Base-by-base conservation (phyloP, 2,888 invertebrate genomes). In the Cepaea hortensis region DNA sequence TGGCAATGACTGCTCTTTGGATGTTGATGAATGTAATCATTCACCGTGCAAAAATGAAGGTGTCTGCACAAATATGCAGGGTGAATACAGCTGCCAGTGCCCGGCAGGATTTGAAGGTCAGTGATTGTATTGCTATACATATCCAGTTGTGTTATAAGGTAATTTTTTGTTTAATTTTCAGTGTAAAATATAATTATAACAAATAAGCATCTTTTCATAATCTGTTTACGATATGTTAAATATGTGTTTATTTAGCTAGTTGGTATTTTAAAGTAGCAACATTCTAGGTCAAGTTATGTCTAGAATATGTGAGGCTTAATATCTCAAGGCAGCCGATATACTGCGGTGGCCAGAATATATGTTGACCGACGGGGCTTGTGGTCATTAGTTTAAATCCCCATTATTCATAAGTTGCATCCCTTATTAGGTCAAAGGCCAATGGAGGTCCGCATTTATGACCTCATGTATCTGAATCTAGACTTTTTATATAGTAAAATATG, bases 21-120 rank as follows among this genome's bases (percentile, higher is more conserved):
- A 88, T 50, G 46, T 84, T n/a, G 76, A 88, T 81, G 88, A 88
- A 75, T 88, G 88, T 48, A 4, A 20, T 7, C 70, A 62, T n/a
- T 48, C 23, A 0, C 88, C 88, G 3, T 88, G 88, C 50, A 35
- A 68, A 9, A 81, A 88, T 75, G 76, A 65, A 35, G 85, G 77
- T n/a, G 48, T 11, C 18, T 88, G 88, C 77, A 23, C 23, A 48
- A 85, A 88, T 84, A 35, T 72, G 48, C 0, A 11, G 15, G 88
- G 86, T 13, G 72, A 84, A 48, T 88, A 81, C 79, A 62, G 23
- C 55, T 88, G 88, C 48, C 23, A 23, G 61, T 88, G 88, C 46
- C 65, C 65, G 3, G 79, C n/a, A 2, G 81, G 73, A 3, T 62
- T 73, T 62, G 18, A 23, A 23, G 85, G 80, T 88, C 95, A 93